These are phyloP conservation scores for Blomia tropicalis DNA, from an alignment of 2,888 invertebrate species.

Conservation along the genomic window DNA sequence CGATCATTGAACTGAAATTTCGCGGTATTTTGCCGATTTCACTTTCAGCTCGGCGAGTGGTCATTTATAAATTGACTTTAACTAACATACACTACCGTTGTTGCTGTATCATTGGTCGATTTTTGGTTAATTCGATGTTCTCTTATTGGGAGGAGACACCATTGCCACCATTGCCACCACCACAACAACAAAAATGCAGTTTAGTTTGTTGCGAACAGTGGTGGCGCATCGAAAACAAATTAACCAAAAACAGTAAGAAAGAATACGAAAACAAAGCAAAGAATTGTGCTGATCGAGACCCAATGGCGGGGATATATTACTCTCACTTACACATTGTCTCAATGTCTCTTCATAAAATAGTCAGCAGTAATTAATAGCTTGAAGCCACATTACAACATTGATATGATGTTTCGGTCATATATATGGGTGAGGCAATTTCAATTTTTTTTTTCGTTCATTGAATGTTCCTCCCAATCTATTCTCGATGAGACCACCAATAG, in stretches of 20 bases:
- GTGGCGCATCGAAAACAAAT: slow-evolving; percentile 5
- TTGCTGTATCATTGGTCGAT: neutral
- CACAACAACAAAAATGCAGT: neutral
- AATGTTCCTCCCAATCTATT: too few species aligned
- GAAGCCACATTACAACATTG: too few species aligned
- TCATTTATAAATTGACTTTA: slow-evolving; percentile 11
- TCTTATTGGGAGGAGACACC: too few species aligned
- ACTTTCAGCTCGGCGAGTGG: neutral
- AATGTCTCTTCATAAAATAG: too few species aligned
- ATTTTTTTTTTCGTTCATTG: too few species aligned
- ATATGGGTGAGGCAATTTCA: too few species aligned
- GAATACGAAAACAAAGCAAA: neutral
- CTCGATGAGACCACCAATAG: too few species aligned
- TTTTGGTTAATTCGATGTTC: neutral
- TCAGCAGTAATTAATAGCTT: too few species aligned
- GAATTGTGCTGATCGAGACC: neutral
- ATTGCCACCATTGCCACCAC: neutral
- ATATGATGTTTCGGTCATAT: too few species aligned
- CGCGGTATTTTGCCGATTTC: neutral
- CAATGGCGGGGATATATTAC: too few species aligned
- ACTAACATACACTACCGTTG: neutral
- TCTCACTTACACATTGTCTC: too few species aligned
- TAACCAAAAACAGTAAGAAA: slow-evolving; percentile 4
- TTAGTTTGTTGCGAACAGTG: neutral
- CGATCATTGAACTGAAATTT: too few species aligned